These are phyloP conservation scores for Papilio dardanus DNA, from an alignment of 1,140 invertebrate species.

Conservation along the genomic window DNA sequence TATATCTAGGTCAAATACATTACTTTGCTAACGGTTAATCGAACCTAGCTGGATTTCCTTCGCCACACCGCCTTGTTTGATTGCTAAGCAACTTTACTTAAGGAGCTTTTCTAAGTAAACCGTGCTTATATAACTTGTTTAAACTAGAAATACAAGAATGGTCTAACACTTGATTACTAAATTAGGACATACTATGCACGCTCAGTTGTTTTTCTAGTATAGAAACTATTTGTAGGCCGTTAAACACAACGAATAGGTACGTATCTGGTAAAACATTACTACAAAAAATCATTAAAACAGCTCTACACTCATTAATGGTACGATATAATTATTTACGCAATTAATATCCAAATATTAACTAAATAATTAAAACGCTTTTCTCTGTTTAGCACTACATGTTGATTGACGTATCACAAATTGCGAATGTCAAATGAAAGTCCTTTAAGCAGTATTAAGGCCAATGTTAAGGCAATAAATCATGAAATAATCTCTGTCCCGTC, in stretches of 20 bases:
- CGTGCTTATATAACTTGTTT: background rate
- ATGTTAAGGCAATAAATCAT: constrained; percentile 26
- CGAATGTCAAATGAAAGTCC: constrained; percentile 33
- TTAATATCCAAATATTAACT: background rate
- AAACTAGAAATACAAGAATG: background rate
- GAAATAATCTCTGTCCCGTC: constrained; percentile 9
- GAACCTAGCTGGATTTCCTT: constrained; percentile 14
- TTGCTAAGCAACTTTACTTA: constrained; percentile 15
- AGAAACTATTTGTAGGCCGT: background rate
- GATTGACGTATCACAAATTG: background rate
- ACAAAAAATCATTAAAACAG: too few relatives aligned
- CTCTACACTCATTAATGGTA: too few relatives aligned
- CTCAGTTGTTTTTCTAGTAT: background rate
- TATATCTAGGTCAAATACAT: constrained; percentile 32
- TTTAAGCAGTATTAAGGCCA: constrained; percentile 33
- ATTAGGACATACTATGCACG: background rate
- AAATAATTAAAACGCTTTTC: background rate
- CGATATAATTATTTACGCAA: too few relatives aligned
- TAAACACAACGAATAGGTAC: too few relatives aligned
- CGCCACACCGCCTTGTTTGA: constrained; percentile 5
- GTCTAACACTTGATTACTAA: constrained; percentile 17
- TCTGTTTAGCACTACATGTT: background rate
- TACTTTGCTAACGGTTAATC: constrained; percentile 18
- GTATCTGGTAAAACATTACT: too few relatives aligned
- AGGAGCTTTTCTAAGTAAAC: background rate